These are phyloP conservation scores for Gonioctena quinquepunctata DNA, from an alignment of 1,140 invertebrate genomes.

Conservation along the genomic window DNA sequence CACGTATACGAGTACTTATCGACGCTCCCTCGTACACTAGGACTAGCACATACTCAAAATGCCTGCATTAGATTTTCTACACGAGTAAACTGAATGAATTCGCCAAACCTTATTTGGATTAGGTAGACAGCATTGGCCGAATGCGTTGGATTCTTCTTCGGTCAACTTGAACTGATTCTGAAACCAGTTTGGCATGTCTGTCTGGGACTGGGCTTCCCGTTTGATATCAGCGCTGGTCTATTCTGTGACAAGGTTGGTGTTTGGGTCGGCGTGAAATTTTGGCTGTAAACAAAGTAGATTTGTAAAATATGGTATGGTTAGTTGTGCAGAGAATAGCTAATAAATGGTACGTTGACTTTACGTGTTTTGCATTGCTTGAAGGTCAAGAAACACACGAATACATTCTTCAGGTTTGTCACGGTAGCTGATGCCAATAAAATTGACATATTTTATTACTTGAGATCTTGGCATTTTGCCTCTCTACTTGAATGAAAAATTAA, in stretches of 20 bases:
- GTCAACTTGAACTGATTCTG: constrained; percentile 17
- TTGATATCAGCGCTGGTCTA: background rate
- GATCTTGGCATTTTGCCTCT: no score
- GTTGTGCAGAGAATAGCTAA: background rate
- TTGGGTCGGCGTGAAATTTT: background rate
- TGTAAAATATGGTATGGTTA: background rate
- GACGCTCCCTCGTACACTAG: no score
- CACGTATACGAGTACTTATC: no score
- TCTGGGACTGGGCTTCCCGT: constrained; percentile 17
- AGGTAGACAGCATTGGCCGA: constrained; percentile 9
- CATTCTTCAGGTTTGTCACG: no score
- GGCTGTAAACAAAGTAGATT: background rate
- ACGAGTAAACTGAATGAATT: background rate
- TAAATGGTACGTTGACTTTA: background rate
- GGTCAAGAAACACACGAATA: background rate
- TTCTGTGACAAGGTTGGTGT: background rate
- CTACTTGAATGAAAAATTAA: no score
- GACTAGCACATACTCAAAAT: background rate
- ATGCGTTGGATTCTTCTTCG: constrained; percentile 25
- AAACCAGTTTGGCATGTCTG: constrained; percentile 30
- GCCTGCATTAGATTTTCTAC: background rate
- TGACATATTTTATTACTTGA: no score
- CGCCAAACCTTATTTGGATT: constrained; percentile 15
- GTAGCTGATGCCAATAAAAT: no score
- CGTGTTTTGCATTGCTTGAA: background rate